A percentile compares a stretch with the other conserved stretches of the same genome.
Evolutionary conservation across 2,888 invertebrate species (phyloP).

Genomic region (Cryptus armator): DNA sequence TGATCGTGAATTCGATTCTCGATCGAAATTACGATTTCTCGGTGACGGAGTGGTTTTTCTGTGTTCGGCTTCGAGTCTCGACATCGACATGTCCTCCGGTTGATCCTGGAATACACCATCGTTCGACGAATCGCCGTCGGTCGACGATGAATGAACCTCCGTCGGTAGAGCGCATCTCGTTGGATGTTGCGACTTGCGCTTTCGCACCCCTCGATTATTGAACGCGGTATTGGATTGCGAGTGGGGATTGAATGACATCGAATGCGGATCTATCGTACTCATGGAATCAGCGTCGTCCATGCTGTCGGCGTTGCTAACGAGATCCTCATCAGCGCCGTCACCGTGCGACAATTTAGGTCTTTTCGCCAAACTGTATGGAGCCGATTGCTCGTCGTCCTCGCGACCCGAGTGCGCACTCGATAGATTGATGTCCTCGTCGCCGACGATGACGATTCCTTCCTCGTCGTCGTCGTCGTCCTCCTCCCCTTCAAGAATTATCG

Average conservation of each 20-base stretch:
- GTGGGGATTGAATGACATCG: conserved; percentile 77
- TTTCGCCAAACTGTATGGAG: conserved; percentile 90
- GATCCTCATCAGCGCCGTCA: conserved; percentile 87
- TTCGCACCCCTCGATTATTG: conserved; percentile 86
- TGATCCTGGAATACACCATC: conserved; percentile 86
- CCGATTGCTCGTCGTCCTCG: conserved; percentile 87
- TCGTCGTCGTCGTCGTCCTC: conserved; percentile 85
- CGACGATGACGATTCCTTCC: conserved; percentile 92
- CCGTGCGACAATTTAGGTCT: conserved; percentile 87
- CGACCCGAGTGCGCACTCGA: conserved; percentile 78
- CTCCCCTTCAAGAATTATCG: conserved; percentile 79
- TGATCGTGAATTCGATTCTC: conserved; percentile 75
- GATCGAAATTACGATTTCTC: conserved; percentile 70
- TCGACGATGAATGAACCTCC: conserved; percentile 87
- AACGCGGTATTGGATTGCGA: conserved; percentile 74
- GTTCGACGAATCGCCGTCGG: conserved; percentile 88
- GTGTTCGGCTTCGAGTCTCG: conserved; percentile 81
- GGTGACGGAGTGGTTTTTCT: conserved; percentile 79
- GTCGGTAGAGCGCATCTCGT: conserved; percentile 90
- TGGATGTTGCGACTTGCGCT: conserved; percentile 95
- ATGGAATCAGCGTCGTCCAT: conserved; percentile 86
- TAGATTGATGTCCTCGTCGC: conserved; percentile 86
- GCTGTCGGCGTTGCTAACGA: conserved; percentile 88
- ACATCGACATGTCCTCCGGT: conserved; percentile 85
- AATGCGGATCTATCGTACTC: conserved; percentile 79